A percentile compares a stretch with the other conserved stretches of the same genome.
phyloP scores from a whole-genome alignment of 2,888 invertebrate species.

The Leucozona laternaria region DNA sequence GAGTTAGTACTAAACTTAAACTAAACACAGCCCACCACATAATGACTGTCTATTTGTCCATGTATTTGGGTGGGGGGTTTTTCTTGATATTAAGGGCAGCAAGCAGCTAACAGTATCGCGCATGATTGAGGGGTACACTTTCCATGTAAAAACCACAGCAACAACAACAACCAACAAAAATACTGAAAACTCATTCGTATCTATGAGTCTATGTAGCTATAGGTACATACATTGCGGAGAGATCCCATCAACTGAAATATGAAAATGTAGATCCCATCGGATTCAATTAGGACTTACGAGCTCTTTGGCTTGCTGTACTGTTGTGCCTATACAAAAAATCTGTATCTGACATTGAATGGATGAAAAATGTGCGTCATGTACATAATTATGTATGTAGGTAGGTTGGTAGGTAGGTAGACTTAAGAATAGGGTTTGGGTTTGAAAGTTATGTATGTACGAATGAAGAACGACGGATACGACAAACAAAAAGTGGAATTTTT shows the following conservation, averaged over 20 bases:
- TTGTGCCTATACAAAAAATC: slow-evolving; percentile 34
- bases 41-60: slow-evolving; percentile 24
- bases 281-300: slow-evolving; percentile 25
- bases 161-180: background rate
- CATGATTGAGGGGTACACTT: slow-evolving; percentile 69
- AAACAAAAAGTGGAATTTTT: slow-evolving; percentile 37
- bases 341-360: slow-evolving; percentile 68
- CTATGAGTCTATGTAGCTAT: slow-evolving; percentile 32
- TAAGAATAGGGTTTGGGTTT: slow-evolving; percentile 34
- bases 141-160: slow-evolving; percentile 21
- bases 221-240: slow-evolving; percentile 40
- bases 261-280: slow-evolving; percentile 72
- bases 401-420: slow-evolving; percentile 1
- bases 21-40: slow-evolving; percentile 47
- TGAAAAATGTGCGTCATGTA: slow-evolving; percentile 60
- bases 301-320: slow-evolving; percentile 23
- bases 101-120: slow-evolving; percentile 53
- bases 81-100: slow-evolving; percentile 67
- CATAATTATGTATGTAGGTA: background rate
- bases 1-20: slow-evolving; percentile 19
- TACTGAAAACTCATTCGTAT: slow-evolving; percentile 16
- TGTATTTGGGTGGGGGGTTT: slow-evolving; percentile 49
- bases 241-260: slow-evolving; percentile 71
- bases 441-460: slow-evolving; percentile 19
- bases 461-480: background rate